Evolutionary conservation across 2,888 invertebrate species (phyloP).

Genomic region (Malachius bipustulatus): DNA sequence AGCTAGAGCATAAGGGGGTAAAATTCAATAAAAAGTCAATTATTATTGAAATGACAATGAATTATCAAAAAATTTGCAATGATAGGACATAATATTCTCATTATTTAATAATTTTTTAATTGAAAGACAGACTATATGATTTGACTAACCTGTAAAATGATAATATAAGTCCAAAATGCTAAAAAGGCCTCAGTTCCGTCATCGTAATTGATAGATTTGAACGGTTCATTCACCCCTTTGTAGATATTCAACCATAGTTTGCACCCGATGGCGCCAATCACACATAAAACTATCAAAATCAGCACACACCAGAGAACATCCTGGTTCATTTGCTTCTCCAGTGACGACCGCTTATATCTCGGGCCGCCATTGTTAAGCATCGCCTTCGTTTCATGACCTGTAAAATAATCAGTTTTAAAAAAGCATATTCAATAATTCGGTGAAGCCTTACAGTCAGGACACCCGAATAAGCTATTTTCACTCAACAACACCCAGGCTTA

Average conservation of each 20-base stretch:
- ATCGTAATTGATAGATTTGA: constrained; percentile 46
- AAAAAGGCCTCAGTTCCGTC: constrained; percentile 52
- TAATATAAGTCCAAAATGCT: constrained; percentile 91
- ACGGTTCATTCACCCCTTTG: constrained; percentile 48
- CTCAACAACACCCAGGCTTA: no score
- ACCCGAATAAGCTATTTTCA: no score
- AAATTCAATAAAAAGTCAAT: no score
- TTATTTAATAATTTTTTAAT: no score
- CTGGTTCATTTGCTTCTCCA: constrained; percentile 89
- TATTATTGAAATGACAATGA: no score
- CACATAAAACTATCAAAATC: constrained; percentile 77
- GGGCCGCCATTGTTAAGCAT: constrained; percentile 96
- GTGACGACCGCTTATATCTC: constrained; percentile 79
- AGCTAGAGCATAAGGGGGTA: no score
- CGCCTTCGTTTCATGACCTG: constrained; percentile 93
- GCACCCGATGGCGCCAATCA: constrained; percentile 84
- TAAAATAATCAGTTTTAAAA: constrained; percentile 18
- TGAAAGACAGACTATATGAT: no score
- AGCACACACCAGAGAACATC: constrained; percentile 95
- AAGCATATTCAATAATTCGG: no score
- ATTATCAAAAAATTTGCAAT: no score
- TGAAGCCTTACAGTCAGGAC: no score
- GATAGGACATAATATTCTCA: no score
- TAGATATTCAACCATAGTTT: constrained; percentile 69
- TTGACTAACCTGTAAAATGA: constrained; percentile 74